Conservation (phyloP, 2,113 vertebrate species). For the Solea senegalensis region DNA sequence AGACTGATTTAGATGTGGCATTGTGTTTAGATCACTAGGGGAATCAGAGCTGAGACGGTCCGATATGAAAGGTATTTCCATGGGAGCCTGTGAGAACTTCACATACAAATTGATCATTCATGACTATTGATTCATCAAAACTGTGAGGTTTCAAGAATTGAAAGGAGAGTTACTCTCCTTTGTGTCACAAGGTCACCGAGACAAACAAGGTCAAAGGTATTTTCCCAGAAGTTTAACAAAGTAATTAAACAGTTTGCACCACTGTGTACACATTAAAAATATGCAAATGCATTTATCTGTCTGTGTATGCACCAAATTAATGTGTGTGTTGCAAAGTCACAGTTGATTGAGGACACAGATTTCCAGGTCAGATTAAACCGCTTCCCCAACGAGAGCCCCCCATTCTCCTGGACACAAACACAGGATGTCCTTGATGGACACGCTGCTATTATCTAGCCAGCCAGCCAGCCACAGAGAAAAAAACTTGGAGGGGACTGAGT, state of each 20-base stretch:
- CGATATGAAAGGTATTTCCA: conserved; percentile 37
- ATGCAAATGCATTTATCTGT: conserved; percentile 37
- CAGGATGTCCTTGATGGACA: conserved; percentile 96
- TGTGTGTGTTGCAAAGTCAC: conserved; percentile 67
- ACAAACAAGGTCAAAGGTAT: not conserved
- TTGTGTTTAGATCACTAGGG: conserved; percentile 66
- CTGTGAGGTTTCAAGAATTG: not conserved
- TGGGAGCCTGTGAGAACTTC: conserved; percentile 39
- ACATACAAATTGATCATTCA: conserved; percentile 12
- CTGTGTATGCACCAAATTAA: conserved; percentile 27
- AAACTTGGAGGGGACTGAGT: conserved; percentile 83
- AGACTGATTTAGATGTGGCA: conserved; percentile 70
- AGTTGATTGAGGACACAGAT: conserved; percentile 83
- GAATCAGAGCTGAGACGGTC: conserved; percentile 58
- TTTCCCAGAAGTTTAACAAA: not conserved
- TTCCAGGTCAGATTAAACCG: conserved; percentile 83
- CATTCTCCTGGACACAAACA: conserved; percentile 96
- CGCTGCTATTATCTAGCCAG: conserved; percentile 88
- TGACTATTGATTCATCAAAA: not conserved
- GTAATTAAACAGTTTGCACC: not conserved
- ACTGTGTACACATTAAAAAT: not conserved
- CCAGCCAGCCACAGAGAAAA: conserved; percentile 72
- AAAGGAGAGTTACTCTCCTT: not conserved
- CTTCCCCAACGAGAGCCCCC: conserved; percentile 84
- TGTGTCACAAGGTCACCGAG: not conserved